These are phyloP conservation scores for Ianthella basta DNA, from an alignment of 37 sponge, comb jelly and placozoan species.

Conservation along the genomic window DNA sequence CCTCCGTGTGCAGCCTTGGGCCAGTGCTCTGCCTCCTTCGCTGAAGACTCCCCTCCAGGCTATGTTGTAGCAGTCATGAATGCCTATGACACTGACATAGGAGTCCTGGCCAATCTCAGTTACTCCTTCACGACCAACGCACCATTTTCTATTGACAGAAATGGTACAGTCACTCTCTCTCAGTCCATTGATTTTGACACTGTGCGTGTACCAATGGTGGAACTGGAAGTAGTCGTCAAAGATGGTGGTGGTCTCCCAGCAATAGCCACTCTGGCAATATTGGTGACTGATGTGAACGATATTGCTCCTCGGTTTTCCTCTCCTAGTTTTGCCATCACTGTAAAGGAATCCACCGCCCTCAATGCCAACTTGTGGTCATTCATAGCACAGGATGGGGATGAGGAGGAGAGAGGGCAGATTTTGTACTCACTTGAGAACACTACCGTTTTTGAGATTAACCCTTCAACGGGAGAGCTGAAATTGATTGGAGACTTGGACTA, in stretches of 20 bases:
- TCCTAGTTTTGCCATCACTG: neutral
- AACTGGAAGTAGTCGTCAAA: neutral
- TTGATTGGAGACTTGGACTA: neutral
- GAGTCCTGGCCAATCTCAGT: neutral
- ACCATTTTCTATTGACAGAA: neutral
- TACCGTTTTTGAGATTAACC: neutral
- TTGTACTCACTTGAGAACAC: conserved; percentile 25
- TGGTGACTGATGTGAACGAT: conserved; percentile 4
- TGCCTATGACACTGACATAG: conserved; percentile 11
- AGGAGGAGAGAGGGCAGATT: neutral
- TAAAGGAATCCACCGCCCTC: neutral
- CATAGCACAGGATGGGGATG: neutral
- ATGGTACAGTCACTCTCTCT: neutral
- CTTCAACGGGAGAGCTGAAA: neutral
- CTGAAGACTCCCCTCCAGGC: neutral
- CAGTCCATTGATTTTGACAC: neutral
- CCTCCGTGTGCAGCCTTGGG: neutral
- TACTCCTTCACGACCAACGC: neutral
- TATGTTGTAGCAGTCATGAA: neutral
- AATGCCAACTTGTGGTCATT: neutral
- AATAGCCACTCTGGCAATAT: neutral
- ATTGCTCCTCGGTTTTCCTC: neutral
- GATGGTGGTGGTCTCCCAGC: neutral
- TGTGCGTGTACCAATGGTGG: neutral
- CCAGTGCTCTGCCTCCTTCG: neutral